A percentile compares a stretch with the other conserved stretches of the same genome.
phyloP scores from a whole-genome alignment of 2,888 invertebrate genomes.

The Sepiola atlantica region DNA sequence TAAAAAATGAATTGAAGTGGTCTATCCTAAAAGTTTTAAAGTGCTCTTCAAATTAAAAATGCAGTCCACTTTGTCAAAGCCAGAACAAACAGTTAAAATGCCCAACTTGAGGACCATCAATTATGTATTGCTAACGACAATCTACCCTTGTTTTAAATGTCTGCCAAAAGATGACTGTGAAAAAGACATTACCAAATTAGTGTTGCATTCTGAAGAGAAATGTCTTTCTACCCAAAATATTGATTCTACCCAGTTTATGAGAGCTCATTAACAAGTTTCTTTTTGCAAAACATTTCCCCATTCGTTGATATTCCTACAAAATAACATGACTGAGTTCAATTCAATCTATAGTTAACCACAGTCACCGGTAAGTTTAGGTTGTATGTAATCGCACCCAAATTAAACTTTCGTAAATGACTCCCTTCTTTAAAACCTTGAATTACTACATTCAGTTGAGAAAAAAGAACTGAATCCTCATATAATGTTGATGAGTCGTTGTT shows the following conservation, averaged over 20 bases:
- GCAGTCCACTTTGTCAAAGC: neutral
- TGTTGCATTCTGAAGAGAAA: neutral
- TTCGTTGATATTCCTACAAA: neutral
- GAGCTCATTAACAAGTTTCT: neutral
- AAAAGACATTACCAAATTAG: slow-evolving; percentile 8
- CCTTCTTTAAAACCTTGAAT: neutral
- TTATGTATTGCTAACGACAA: neutral
- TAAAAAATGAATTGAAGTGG: neutral
- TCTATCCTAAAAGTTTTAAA: neutral
- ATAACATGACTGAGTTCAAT: neutral
- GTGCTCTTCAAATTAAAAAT: neutral
- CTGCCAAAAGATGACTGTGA: neutral
- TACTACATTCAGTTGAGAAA: neutral
- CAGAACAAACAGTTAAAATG: neutral
- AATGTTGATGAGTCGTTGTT: neutral
- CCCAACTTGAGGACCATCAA: neutral
- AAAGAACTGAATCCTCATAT: neutral
- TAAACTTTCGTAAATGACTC: neutral
- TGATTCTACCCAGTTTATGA: neutral
- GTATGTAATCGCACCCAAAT: neutral
- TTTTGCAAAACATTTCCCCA: neutral
- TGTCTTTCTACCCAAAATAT: neutral
- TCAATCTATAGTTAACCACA: neutral
- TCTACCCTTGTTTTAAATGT: neutral
- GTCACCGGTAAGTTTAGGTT: neutral